Conservation (phyloP, 2,888 invertebrate species). For the Heliconius aoede region DNA sequence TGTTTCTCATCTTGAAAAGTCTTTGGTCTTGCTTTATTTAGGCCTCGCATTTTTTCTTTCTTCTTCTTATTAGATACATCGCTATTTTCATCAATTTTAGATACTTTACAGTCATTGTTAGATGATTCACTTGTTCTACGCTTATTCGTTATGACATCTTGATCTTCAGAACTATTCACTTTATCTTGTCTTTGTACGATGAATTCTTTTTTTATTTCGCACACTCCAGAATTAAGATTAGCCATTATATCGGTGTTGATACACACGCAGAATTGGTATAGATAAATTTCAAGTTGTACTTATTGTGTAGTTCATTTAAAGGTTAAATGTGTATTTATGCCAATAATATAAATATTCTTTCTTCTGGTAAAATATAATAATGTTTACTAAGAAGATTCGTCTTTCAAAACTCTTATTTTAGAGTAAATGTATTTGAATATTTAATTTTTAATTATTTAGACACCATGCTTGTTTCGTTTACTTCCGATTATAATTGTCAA, state of each 20-base stretch:
- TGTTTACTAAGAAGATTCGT: background rate
- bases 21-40: conserved; percentile 91
- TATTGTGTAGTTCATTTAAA: conserved; percentile 7
- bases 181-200: conserved; percentile 59
- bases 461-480: conserved; percentile 6
- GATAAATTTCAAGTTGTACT: background rate
- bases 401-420: background rate
- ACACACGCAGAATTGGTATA: background rate
- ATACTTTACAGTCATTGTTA: conserved; percentile 57
- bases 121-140: conserved; percentile 61
- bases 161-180: conserved; percentile 34
- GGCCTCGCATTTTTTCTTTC: conserved; percentile 81
- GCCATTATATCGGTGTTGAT: conserved; percentile 54
- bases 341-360: background rate
- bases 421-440: background rate
- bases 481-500: background rate
- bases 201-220: conserved; percentile 74
- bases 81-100: conserved; percentile 54
- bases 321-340: background rate
- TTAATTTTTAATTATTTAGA: background rate
- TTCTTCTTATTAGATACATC: conserved; percentile 52
- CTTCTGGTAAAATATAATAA: background rate
- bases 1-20: conserved; percentile 85
- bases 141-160: conserved; percentile 56
- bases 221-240: conserved; percentile 65